Percentiles rank a stretch among this genome's conserved stretches.
Conservation (phyloP, 92 coral and sea anemone species). For the Porites lobata region DNA sequence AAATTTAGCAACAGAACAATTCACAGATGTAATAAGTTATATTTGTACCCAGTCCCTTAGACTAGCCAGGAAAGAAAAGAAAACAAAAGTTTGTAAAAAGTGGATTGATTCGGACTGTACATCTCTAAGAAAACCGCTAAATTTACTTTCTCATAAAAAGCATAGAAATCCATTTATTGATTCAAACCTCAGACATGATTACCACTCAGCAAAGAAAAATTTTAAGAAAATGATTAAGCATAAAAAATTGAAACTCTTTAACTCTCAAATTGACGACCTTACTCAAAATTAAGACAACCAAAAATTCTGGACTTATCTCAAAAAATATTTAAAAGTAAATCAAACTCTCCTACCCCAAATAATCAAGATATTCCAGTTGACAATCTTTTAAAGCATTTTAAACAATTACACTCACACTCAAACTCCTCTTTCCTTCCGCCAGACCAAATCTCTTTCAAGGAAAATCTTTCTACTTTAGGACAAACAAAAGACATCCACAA, state of each 20-base stretch:
- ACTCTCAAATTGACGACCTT: neutral
- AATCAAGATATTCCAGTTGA: neutral
- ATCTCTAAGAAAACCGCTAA: neutral
- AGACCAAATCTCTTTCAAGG: no score
- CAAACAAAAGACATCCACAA: no score
- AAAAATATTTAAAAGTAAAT: no score
- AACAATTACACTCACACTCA: no score
- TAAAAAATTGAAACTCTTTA: neutral
- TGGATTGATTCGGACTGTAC: neutral
- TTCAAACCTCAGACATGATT: neutral
- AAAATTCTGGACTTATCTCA: neutral
- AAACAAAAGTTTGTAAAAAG: neutral
- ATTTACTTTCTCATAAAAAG: constrained; percentile 1
- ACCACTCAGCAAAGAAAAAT: neutral
- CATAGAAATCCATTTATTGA: neutral
- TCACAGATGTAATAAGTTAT: neutral
- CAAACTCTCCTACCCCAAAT: no score
- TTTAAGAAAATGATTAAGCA: neutral
- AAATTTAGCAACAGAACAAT: neutral
- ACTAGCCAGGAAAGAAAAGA: neutral
- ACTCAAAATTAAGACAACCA: neutral
- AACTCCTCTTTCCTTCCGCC: no score
- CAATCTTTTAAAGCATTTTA: no score
- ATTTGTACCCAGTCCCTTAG: neutral
- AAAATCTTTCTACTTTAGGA: no score